Conservation (phyloP, 2,113 vertebrate species). For the Maccullochella peelii region DNA sequence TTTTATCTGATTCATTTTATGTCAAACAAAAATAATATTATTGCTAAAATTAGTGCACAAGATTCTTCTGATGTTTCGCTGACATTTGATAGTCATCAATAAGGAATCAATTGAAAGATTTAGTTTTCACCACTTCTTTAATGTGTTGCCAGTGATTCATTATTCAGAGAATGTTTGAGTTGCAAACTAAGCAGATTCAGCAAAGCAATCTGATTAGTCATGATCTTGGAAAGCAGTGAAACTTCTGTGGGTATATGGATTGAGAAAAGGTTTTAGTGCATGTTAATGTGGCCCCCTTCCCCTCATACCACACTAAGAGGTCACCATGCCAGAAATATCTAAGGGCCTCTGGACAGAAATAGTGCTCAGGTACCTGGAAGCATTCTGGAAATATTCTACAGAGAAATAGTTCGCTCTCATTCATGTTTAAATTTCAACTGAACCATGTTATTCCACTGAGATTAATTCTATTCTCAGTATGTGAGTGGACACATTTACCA, state of each 20-base stretch:
- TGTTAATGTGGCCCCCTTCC: neutral
- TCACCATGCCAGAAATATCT: slow-evolving; percentile 33
- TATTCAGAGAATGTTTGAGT: too few species aligned
- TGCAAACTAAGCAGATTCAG: neutral
- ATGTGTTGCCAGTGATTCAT: neutral
- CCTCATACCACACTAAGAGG: slow-evolving; percentile 1
- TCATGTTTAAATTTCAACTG: neutral
- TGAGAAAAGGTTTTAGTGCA: neutral
- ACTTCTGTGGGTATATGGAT: neutral
- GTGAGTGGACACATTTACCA: neutral
- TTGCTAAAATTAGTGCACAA: too few species aligned
- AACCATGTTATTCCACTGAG: neutral
- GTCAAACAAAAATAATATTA: too few species aligned
- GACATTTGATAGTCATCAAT: neutral
- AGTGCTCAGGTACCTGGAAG: neutral
- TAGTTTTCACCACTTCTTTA: too few species aligned
- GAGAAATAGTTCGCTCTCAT: neutral
- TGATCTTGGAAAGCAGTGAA: neutral
- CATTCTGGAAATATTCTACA: slow-evolving; percentile 17
- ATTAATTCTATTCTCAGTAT: neutral
- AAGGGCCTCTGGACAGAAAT: slow-evolving; percentile 16
- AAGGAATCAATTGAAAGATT: neutral
- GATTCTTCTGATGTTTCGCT: neutral
- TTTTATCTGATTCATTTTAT: too few species aligned
- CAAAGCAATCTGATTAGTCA: neutral